phyloP scores from a whole-genome alignment of 2,888 invertebrate genomes.

The Drosophila trichaetosa region DNA sequence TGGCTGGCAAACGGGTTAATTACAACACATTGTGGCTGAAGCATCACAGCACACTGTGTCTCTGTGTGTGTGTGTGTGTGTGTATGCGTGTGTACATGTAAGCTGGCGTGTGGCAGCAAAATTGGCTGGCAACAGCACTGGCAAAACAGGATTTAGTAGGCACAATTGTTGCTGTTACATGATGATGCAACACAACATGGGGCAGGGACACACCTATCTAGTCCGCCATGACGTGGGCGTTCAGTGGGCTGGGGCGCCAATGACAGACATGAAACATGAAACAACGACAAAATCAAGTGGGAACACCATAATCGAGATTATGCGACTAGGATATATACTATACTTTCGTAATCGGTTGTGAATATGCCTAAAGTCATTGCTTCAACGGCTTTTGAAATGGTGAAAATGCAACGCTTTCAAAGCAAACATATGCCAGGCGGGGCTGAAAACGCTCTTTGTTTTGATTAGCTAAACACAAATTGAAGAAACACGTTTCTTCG shows the following conservation, averaged over 20 bases:
- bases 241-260: conserved; percentile 28
- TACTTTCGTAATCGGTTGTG: neutral
- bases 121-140: conserved; percentile 14
- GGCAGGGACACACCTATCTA: conserved; percentile 5
- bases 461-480: conserved; percentile 79
- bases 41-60: conserved; percentile 11
- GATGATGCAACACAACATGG: conserved; percentile 24
- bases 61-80: neutral
- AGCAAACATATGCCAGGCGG: conserved; percentile 40
- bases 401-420: conserved; percentile 60
- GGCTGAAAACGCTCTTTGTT: conserved; percentile 34
- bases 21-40: conserved; percentile 60
- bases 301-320: neutral
- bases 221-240: conserved; percentile 41
- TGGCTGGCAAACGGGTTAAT: conserved; percentile 71
- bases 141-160: conserved; percentile 44
- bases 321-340: neutral
- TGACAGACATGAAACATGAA: neutral
- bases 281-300: neutral
- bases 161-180: conserved; percentile 55
- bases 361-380: conserved; percentile 14
- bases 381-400: conserved; percentile 3
- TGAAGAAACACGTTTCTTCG: conserved; percentile 65
- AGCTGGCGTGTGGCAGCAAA: neutral
- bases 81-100: neutral